Evolutionary conservation across 2,888 invertebrate species (phyloP), one percentile per base, ranked within the genome.

Genomic region (Formica aserva): DNA sequence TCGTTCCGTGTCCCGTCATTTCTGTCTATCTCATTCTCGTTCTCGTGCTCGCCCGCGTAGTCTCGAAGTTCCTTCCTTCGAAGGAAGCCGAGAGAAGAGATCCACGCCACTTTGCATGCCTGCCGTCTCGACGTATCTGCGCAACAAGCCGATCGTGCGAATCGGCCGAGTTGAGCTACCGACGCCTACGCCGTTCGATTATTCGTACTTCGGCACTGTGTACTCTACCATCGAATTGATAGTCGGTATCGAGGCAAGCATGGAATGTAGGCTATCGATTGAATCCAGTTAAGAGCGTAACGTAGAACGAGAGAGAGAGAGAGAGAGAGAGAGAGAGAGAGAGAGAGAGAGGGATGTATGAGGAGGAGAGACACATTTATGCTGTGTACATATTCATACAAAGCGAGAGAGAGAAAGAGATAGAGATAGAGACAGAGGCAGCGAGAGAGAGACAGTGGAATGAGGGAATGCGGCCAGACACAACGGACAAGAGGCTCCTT

Each of bases 191-290:
- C 15, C 41, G 26, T 22, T 22, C 67, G 60, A 60, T 78, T 83
- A 67, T 83, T 76, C 85, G 77, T 82, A 82, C 74, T 74, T 74
- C 80, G 78, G 60, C 77, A 80, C 82, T 78, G 77, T 84, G 82
- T 88, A 83, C 76, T 85, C 86, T 86, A 86, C 89, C 86, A 87
- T 89, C 88, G 84, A 88, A 89, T 87, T 83, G 89, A 84, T 89
- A 86, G 84, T 82, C 66, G 72, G 83, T 87, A 85, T 75, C 84
- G 48, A 74, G 57, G 78, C 74, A 35, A 84, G 48, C 62, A 80
- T 67, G 86, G 91, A 86, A 90, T 91, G 89, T 91, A 89, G 89
- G 89, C 88, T 89, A 91, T 89, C 90, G 89, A 87, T 82, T 66
- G 85, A 87, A 87, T 86, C 82, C 86, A 87, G 86, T 83, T 84